phyloP scores from a whole-genome alignment of 2,888 invertebrate species.

The Clostera curtula region DNA sequence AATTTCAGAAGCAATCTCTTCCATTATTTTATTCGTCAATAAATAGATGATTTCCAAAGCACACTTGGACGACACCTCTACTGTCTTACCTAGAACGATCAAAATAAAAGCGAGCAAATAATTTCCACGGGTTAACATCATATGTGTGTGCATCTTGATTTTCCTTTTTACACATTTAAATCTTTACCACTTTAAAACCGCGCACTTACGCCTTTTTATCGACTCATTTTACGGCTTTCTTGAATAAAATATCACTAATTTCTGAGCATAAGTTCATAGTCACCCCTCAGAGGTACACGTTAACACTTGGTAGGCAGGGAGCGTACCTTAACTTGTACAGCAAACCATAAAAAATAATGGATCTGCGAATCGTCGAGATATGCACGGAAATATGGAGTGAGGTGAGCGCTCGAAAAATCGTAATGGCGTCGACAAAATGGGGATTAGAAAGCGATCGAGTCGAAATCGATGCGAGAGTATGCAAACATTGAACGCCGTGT shows the following conservation, averaged over 20 bases:
- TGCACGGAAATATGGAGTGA: constrained; percentile 72
- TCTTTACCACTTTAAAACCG: too few species aligned
- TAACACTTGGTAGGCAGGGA: constrained; percentile 52
- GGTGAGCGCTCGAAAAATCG: constrained; percentile 69
- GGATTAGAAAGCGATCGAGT: constrained; percentile 72
- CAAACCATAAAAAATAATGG: constrained; percentile 73
- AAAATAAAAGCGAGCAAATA: too few species aligned
- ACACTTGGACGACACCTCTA: too few species aligned
- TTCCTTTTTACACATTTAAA: too few species aligned
- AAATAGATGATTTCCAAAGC: too few species aligned
- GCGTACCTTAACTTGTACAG: constrained; percentile 62
- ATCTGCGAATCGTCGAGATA: constrained; percentile 72
- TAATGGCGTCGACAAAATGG: constrained; percentile 70
- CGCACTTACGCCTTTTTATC: too few species aligned
- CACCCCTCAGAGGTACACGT: constrained; percentile 41
- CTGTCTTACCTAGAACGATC: too few species aligned
- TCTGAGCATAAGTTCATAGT: constrained; percentile 28
- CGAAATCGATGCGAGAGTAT: constrained; percentile 59
- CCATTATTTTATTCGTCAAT: too few species aligned
- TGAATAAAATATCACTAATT: constrained; percentile 10
- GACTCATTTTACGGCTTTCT: too few species aligned
- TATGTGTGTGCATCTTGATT: too few species aligned
- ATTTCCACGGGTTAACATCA: too few species aligned
- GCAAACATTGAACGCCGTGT: constrained; percentile 42
- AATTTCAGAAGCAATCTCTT: too few species aligned